Base-by-base conservation (phyloP, 2,113 vertebrate genomes). In the Corythornis madagascariensis region DNA sequence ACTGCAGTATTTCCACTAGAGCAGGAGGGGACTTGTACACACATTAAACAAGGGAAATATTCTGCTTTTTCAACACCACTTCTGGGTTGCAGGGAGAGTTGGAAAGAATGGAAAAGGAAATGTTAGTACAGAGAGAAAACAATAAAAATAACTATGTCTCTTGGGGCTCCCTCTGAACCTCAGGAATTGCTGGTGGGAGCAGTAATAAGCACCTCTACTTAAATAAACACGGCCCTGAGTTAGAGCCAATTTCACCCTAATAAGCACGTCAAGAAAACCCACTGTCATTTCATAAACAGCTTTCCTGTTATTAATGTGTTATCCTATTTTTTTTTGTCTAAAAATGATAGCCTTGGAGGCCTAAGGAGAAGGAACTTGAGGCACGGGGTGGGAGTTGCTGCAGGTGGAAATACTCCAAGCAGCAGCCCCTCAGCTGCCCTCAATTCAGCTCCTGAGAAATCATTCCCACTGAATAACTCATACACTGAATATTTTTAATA, bases 181-280 rank as follows among this genome's bases (percentile, higher is more conserved):
- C 74, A 74, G 31, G 20, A 86, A 92, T 86, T 61, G 26, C 22
- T 89, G 83, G 43, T 91, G 64, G 78, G 88, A 93, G 56, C 76
- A 79, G 55, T 71, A 91, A 64, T 71, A 96, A 83, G 76, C n/a
- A 67, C 64, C 65, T 89, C 35, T 67, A 72, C 40, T 33, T 85
- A 42, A 91, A 31, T 53, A 94, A 93, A 74, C 33, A 88, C 48
- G 64, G 59, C 29, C 79, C 85, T 71, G 80, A 25, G 38, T 60
- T 92, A 89, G 63, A 60, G 92, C 56, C 42, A 87, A 80, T 91
- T 93, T 89, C 79, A 63, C 59, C 57, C 16, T 80, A 90, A 90
- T 74, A 95, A 76, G n/a, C 66, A 69, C 80, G 52, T 67, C 84
- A 94, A 83, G 75, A 71, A 91, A 89, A 85, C 31, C 0, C 50